Evolutionary conservation across 2,113 vertebrate species (phyloP), one percentile per base, ranked within the genome.

Genomic region (Silurus glanis): DNA sequence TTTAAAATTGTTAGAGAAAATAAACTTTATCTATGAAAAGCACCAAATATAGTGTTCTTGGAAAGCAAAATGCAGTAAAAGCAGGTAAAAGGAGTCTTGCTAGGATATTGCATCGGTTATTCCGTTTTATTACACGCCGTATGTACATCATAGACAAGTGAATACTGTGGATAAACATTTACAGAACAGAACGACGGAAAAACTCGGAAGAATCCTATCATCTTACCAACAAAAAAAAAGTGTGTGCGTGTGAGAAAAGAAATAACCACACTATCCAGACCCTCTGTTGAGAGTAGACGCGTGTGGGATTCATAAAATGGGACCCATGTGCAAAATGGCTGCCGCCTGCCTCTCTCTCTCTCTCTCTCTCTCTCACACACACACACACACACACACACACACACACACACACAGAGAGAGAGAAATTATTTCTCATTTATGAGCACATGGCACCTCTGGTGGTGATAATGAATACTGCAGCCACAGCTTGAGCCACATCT

Each of bases 301-400:
- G 9, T 53, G 10, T 74, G 89, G 90, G 92, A 95, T 94, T 94
- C 93, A 94, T 94, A 93, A 95, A 95, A 95, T 95, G 95, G 94
- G 94, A 93, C 91, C 93, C 89, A 90, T 87, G 91, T 93, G 92
- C 92, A 95, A 95, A 95, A 95, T 95, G 95, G 95, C 92, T 93
- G 94, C 94, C 92, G 23, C 17, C 84, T 89, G 90, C 85, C 88
- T 87, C 88, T 9, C 19, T 58, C 92, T 91, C 91, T 88, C 88
- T 85, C 84, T 59, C 59, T 72, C 51, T 45, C 86, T 21, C 62
- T 23, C 21, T 23, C 59, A 8, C 79, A 16, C 53, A 45, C 56
- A 56, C 58, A 28, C 66, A 25, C 23, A 23, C 56, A 12, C 51
- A 21, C 85, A 21, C 25, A 25, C 14, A 62, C 21, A 61, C 37